These are phyloP conservation scores for Orgyia antiqua DNA, from an alignment of 2,888 invertebrate genomes.

Conservation along the genomic window DNA sequence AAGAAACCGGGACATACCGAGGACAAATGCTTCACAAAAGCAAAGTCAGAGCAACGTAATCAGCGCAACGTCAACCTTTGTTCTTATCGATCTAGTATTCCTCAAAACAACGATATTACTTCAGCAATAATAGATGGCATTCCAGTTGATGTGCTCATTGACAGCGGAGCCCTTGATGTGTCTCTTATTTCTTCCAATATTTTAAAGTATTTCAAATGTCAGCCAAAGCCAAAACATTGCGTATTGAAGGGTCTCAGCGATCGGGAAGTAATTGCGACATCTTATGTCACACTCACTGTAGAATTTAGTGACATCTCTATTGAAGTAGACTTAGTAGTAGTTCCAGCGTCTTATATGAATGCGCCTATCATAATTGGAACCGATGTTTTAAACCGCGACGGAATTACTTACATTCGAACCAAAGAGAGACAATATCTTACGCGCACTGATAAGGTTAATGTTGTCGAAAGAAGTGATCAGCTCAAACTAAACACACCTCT, in stretches of 20 bases:
- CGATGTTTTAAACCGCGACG: conserved; percentile 6
- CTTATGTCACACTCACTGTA: conserved; percentile 7
- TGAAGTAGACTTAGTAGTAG: conserved; percentile 5
- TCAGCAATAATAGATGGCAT: conserved; percentile 5
- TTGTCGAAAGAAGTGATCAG: background rate
- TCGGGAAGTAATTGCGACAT: background rate
- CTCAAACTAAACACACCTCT: background rate
- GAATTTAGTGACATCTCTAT: conserved; percentile 1
- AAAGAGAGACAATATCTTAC: conserved; percentile 1
- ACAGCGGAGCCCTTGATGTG: conserved; percentile 8
- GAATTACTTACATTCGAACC: background rate
- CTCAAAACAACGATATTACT: background rate
- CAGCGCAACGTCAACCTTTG: background rate
- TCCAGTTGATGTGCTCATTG: conserved; percentile 6
- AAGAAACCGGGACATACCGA: conserved; percentile 1
- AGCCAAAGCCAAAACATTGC: background rate
- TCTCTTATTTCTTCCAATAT: conserved; percentile 1
- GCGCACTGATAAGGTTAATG: background rate
- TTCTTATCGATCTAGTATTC: background rate
- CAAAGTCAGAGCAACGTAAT: background rate
- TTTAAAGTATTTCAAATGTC: conserved; percentile 2
- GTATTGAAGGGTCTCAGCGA: conserved; percentile 4
- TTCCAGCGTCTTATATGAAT: conserved; percentile 2
- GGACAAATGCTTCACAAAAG: background rate
- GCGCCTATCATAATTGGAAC: conserved; percentile 5